Evolutionary conservation across 2,888 invertebrate genomes (phyloP).

Genomic region (Mesoligia furuncula): DNA sequence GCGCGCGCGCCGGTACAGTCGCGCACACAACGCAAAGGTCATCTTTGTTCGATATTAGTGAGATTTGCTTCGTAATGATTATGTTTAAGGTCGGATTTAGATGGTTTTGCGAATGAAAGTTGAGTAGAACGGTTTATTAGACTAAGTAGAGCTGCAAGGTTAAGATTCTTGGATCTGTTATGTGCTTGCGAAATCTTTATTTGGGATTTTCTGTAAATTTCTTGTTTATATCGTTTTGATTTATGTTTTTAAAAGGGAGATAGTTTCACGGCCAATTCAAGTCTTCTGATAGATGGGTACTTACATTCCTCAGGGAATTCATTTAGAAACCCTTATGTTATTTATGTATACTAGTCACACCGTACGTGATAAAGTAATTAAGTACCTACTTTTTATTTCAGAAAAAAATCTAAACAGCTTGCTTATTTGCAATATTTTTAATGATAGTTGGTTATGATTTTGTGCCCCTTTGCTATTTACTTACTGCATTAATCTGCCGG

Average conservation of each 20-base stretch:
- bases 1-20: conserved; percentile 61
- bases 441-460: background rate
- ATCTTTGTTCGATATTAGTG: conserved; percentile 66
- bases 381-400: no score
- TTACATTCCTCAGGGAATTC: background rate
- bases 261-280: background rate
- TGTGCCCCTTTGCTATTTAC: background rate
- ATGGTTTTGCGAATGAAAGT: conserved; percentile 49
- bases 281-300: background rate
- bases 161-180: background rate
- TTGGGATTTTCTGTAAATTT: background rate
- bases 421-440: background rate
- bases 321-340: background rate
- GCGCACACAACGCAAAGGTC: conserved; percentile 64
- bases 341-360: no score
- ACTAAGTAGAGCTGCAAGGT: conserved; percentile 40
- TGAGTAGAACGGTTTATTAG: conserved; percentile 22
- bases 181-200: conserved; percentile 22
- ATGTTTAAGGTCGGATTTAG: conserved; percentile 48
- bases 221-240: background rate
- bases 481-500: background rate
- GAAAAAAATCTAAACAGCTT: background rate
- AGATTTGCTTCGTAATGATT: conserved; percentile 41
- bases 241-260: background rate
- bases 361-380: no score